Conservation (phyloP, 2,888 invertebrate genomes). For the Lordiphosa andalusiaca region DNA sequence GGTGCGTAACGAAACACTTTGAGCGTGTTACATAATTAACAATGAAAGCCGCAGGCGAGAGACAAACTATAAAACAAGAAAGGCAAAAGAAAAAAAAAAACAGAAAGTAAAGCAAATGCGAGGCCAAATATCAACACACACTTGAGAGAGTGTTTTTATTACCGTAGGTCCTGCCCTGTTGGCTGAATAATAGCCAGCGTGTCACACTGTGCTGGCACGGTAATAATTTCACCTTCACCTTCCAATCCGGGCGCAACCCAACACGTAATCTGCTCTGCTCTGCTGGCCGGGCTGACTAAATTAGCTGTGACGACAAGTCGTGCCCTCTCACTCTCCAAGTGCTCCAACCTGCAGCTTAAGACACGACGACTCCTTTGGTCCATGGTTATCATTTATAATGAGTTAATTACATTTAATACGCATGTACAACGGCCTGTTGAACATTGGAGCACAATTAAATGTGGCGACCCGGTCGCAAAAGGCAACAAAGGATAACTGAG, state of each 20-base stretch:
- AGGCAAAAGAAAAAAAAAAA: too few species aligned
- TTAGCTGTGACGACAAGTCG: conserved; percentile 62
- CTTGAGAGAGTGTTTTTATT: conserved; percentile 45
- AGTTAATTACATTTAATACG: conserved; percentile 76
- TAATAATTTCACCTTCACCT: conserved; percentile 68
- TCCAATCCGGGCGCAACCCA: conserved; percentile 26
- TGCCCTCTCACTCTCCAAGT: background rate
- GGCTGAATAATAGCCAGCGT: conserved; percentile 58
- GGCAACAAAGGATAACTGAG: conserved; percentile 29
- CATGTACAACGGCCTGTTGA: conserved; percentile 74
- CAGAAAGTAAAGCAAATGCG: conserved; percentile 21
- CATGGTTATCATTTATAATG: conserved; percentile 75
- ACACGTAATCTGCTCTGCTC: conserved; percentile 55
- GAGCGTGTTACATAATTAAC: conserved; percentile 68
- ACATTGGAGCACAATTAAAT: conserved; percentile 68
- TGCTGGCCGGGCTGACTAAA: conserved; percentile 41
- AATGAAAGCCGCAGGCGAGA: conserved; percentile 40
- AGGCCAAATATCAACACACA: conserved; percentile 51
- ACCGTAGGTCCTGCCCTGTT: conserved; percentile 20
- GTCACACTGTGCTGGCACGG: conserved; percentile 66
- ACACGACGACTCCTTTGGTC: conserved; percentile 31
- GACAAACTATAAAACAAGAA: conserved; percentile 67
- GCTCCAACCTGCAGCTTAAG: conserved; percentile 50
- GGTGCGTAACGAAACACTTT: conserved; percentile 70
- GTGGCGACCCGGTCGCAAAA: conserved; percentile 57